phyloP scores from a whole-genome alignment of 2,888 invertebrate species.

The Agrochola lota region DNA sequence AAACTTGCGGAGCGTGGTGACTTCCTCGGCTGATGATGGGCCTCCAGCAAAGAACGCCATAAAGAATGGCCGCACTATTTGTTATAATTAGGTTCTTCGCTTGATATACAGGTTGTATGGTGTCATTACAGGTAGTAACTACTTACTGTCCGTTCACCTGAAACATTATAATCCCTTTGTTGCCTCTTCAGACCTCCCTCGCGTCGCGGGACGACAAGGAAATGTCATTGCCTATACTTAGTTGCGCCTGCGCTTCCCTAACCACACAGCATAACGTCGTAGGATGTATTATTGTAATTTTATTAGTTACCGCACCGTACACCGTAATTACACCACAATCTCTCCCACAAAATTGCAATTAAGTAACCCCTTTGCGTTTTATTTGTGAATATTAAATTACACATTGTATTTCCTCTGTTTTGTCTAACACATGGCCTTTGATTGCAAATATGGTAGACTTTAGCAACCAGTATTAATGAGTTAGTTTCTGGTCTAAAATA shows the following conservation, averaged over 20 bases:
- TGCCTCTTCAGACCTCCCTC: conserved; percentile 2
- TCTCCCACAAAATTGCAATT: conserved; percentile 27
- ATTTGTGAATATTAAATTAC: conserved; percentile 19
- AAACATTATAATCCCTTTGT: conserved; percentile 14
- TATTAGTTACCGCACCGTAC: neutral
- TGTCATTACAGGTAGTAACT: conserved; percentile 15
- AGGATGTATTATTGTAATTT: conserved; percentile 11
- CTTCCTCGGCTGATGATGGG: conserved; percentile 21
- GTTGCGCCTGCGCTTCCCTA: conserved; percentile 39
- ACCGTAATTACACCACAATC: conserved; percentile 10
- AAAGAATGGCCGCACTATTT: conserved; percentile 16
- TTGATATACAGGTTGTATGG: conserved; percentile 18
- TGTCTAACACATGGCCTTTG: neutral
- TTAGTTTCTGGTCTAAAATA: neutral
- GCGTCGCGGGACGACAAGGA: neutral
- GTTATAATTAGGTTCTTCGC: conserved; percentile 26
- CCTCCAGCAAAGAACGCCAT: conserved; percentile 2
- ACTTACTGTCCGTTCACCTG: conserved; percentile 25
- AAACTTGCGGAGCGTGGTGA: conserved; percentile 40
- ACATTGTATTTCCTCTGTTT: conserved; percentile 23
- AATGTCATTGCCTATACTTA: conserved; percentile 33
- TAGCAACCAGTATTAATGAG: neutral
- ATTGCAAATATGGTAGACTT: conserved; percentile 17
- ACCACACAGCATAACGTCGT: conserved; percentile 18
- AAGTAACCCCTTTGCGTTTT: conserved; percentile 11